phyloP scores from a whole-genome alignment of 2,113 vertebrate species.

The Theropithecus gelada region DNA sequence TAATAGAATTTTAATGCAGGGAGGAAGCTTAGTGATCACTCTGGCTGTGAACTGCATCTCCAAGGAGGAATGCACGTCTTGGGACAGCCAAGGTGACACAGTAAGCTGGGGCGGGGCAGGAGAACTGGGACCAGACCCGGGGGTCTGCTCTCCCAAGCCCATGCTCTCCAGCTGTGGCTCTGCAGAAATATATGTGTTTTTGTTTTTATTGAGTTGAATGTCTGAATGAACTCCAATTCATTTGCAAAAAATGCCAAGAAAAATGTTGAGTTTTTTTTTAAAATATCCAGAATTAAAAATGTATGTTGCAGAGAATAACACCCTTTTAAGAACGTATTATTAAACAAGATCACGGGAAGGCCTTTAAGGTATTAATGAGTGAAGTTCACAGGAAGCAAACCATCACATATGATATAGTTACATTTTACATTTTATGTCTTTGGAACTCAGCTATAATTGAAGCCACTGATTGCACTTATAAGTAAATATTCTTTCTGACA shows the following conservation, averaged over 20 bases:
- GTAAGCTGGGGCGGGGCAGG: too few relatives aligned
- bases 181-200: not conserved
- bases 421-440: conserved; percentile 52
- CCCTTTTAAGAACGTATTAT: not conserved
- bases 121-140: too few relatives aligned
- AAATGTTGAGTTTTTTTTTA: not conserved
- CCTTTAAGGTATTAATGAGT: not conserved
- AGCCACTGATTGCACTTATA: not conserved
- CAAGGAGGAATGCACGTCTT: not conserved
- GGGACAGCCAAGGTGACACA: not conserved
- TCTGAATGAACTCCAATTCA: not conserved
- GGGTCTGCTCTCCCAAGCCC: not conserved
- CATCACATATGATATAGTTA: not conserved
- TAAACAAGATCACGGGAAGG: not conserved
- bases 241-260: not conserved
- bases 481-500: conserved; percentile 43
- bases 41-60: rapidly evolving
- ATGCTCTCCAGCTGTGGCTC: not conserved
- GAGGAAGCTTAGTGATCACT: not conserved
- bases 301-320: not conserved
- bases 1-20: not conserved
- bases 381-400: conserved; percentile 22
- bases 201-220: rapidly evolving
- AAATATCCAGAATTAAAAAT: not conserved
- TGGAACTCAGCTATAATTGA: conserved; percentile 1